Base-by-base conservation (phyloP, 2,888 invertebrate species). In the Dorcus parallelipipedus region DNA sequence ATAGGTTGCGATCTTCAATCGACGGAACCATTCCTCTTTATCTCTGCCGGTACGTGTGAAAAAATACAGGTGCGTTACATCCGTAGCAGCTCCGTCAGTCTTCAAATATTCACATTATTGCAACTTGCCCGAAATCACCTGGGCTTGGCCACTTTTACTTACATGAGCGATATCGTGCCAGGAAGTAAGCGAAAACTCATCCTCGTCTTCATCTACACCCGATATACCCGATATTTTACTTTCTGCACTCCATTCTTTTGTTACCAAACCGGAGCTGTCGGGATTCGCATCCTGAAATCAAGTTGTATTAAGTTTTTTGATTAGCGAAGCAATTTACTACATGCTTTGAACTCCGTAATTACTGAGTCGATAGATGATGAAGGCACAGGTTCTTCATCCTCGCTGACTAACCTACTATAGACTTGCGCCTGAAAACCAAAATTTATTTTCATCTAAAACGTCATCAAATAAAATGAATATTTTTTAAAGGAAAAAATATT, bases 21-120 rank as follows among this genome's bases (percentile, higher is more conserved):
- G 67, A 50, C 76, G 63, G 63, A 81, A 95, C 95, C 95, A 95
- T 70, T 93, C 90, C 76, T 94, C 94, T 76, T 96, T 96, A 71
- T 95, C 93, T 52, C 94, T 81, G 66, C 91, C 90, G n/a, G 93
- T 90, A 59, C 95, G 82, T 3, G 90, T 88, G 76, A 91, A 91
- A 17, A 77, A 42, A 61, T 73, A 76, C 9, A 76, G 59, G 54
- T 70, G 71, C 9, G 73, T 67, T 48, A 68, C 68, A 9, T 60
- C 55, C 7, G 59, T 47, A 33, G 26, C 1, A 6, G 26, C 26
- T 33, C 26, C 26, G 3, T 33, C 26, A 33, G 26, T 33, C 26
- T 33, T 0, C 26, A 6, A 33, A 33, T 3, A 5, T 33, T 33
- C 26, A 33, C 1, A 33, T 7, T 4, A 33, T 6, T 6, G 3